phyloP scores from a whole-genome alignment of 2,113 vertebrate species.

The Protomyctophum bolini region DNA sequence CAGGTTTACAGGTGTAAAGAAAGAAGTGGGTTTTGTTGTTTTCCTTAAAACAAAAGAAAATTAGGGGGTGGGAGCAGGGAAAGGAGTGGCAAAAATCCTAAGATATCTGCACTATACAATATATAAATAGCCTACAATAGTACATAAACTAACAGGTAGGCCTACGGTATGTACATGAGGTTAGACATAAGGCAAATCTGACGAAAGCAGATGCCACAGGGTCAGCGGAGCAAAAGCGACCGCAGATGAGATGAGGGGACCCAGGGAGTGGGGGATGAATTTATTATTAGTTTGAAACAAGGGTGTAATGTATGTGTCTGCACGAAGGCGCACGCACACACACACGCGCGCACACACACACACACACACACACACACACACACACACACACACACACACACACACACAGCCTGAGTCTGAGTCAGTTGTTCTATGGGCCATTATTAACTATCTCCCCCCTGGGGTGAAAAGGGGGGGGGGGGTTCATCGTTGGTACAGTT shows the following conservation, averaged over 20 bases:
- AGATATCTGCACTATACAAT: too few species aligned
- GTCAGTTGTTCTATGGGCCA: conserved; percentile 4
- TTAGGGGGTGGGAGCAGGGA: neutral
- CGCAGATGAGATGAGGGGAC: neutral
- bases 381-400: neutral
- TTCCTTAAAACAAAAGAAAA: neutral
- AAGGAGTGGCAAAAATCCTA: too few species aligned
- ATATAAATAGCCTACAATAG: too few species aligned
- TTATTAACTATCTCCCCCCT: conserved; percentile 28
- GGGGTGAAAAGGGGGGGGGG: conserved; percentile 8
- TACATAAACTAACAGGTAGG: too few species aligned
- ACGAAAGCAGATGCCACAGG: neutral
- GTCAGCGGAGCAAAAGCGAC: neutral
- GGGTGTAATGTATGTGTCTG: too few species aligned
- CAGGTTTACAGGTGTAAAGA: neutral
- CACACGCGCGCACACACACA: neutral
- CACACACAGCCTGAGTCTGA: neutral
- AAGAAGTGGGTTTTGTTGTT: too few species aligned
- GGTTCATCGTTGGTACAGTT: neutral
- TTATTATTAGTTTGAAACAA: too few species aligned
- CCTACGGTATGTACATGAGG: too few species aligned
- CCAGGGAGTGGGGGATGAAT: too few species aligned
- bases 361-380: neutral
- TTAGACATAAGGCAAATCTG: conserved; percentile 86
- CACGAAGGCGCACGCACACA: neutral